Evolutionary conservation across 2,888 invertebrate genomes (phyloP), one percentile per base, ranked within the genome.

Genomic region (Eupeodes luniger): DNA sequence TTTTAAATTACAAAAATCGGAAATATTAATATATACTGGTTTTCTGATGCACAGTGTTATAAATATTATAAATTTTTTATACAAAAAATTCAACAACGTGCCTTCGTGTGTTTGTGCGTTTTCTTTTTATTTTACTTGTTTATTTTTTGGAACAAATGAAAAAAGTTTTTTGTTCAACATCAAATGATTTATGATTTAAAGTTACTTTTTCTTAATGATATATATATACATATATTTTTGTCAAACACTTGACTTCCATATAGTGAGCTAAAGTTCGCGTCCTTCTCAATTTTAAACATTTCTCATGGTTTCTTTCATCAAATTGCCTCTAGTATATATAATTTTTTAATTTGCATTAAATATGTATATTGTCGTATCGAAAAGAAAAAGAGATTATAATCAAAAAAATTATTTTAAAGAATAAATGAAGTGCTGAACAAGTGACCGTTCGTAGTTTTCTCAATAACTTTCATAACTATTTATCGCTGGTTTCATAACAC

Each of bases 401-500:
- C 3, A 34, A 34, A 6, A 34, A 34, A 59, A 34, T 7, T 49
- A n/a, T 47, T 66, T 14, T 12, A 4, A n/a, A 69, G 7, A 55
- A 55, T 55, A 36, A 40, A 55, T 44, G 5, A 44, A 19, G 40
- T 19, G 40, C 6, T 66, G 47, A 49, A 49, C 16, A 40, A 14
- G 47, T 66, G 47, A 49, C 27, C 27, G 2, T 49, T 66, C 14
- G 27, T 66, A 40, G 66, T 47, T 49, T 49, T 49, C 16, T 55
- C 44, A 70, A 55, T 36, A n/a, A 44, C 40, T 16, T 70, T 70
- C n/a, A 55, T 44, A 55, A 70, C 40, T 44, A 40, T 40, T 16
- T 12, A 70, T 55, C 19, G 55, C 12, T 55, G 70, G 55, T 70
- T 70, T 70, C 70, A 70, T 70, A 70, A 70, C 55, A 69, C 55